Evolutionary conservation across 2,888 invertebrate genomes (phyloP), one percentile per base, ranked within the genome.

Genomic region (Adineta ricciae): DNA sequence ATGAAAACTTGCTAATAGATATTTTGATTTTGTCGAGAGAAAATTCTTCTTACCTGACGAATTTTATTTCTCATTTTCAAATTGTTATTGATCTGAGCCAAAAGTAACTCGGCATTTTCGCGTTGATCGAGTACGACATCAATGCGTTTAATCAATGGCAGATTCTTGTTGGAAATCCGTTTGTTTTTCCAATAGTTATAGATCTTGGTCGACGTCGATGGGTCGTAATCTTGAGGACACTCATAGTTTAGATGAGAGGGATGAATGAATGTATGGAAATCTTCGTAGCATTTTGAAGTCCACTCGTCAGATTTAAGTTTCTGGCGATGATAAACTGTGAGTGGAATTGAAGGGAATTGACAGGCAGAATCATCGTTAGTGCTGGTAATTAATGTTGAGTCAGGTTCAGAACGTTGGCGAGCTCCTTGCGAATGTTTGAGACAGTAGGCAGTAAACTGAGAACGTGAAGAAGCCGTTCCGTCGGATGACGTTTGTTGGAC

Each of bases 101-200:
- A 24, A 24, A 78, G 41, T 41, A 78, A 41, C 41, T 78, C 78
- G 3, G 78, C 24, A 78, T 78, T 78, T 78, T 78, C 78, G 11
- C 78, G 78, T 78, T 78, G 78, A 41, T 78, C 78, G 41, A 78
- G 78, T 21, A 78, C 78, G 41, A 11, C 14, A 78, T 78, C 41
- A 78, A 78, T 78, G 41, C 78, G 78, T 41, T 78, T 78, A 41
- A 78, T 41, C 4, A 78, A 32, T 16, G 78, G 41, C 9, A 41
- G 19, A 78, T 78, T 78, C n/a, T 78, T 83, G 64, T 86, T 86
- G 21, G 50, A 46, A 19, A 72, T 64, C 56, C 87, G 64, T 52
- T 87, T 87, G 8, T 86, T 27, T 49, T 83, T 86, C 87, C 87
- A 87, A 83, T 87, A 87, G 41, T 85, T 78, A 73, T 78, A 78